Evolutionary conservation across 2,888 invertebrate species (phyloP), one percentile per base, ranked within the genome.

Genomic region (Chorisops tibialis): DNA sequence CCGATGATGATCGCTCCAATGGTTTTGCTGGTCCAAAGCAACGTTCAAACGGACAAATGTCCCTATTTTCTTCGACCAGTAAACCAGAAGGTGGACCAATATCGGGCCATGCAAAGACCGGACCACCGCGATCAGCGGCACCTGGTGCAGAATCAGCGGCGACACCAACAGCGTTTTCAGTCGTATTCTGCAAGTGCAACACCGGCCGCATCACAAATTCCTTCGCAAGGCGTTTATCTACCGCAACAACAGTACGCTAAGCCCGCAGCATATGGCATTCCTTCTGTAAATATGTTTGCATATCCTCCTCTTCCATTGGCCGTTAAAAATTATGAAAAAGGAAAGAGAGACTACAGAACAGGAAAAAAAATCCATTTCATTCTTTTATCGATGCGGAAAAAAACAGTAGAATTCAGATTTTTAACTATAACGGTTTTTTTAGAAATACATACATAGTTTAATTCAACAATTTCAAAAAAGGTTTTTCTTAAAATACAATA

Each of bases 241-340:
- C 41, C 54, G 24, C 18, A 18, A 11, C 54, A 54, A n/a, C 54
- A 39, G 18, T 41, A 54, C 14, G 66, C 45, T 59, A 59, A 48
- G 58, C 64, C 54, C 59, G 69, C 69, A 12, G 65, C 67, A 45
- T 71, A 67, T 63, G 59, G 67, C 30, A 59, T 69, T 9, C 67
- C 68, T 5, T 69, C 68, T 6, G 69, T 71, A 43, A 72, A 71
- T 64, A 73, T 75, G 70, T 76, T 72, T 66, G 72, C 76, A 43
- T 75, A 74, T 68, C 78, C 77, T 62, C 78, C 78, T 66, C 78
- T 78, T 47, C 76, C 78, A 63, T 69, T 78, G 67, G 77, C 77
- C 63, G 77, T 75, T 69, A 75, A 74, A 69, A 77, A 77, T 67
- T 78, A 75, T 73, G 47, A 22, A 43, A 5, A 45, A 58, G 35